Base-by-base conservation (phyloP, 2,888 invertebrate genomes). In the Aricia artaxerxes region DNA sequence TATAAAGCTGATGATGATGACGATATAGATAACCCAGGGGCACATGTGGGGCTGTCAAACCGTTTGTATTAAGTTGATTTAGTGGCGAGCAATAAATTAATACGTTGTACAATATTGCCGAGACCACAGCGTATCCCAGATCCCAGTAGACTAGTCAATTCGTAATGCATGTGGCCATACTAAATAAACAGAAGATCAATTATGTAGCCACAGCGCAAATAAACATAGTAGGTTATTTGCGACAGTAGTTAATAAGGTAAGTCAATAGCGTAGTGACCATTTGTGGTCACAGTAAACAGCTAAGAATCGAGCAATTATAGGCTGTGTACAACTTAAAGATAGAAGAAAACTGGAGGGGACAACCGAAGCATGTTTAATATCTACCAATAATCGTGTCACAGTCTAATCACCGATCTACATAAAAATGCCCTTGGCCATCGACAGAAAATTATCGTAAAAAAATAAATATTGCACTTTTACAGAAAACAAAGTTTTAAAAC, bases 61-160 rank as follows among this genome's bases (percentile, higher is more conserved):
- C 35, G 69, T 69, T 69, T 69, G 69, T 38, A 69, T 69, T 69
- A 69, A 35, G 69, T 38, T 69, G 69, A 69, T 69, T 69, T 38
- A 69, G 11, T 6, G 69, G 35, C 35, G 35, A 9, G 35, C 69
- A 4, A 69, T 69, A 69, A 69, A 69, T 69, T 69, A 69, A 69
- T 69, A 69, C 69, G 69, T 61, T 69, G 69, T 38, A 69, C 35
- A 69, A 38, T 69, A 38, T 69, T 38, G 35, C 69, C 31, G 69
- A 9, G 31, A 35, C 35, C 69, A 69, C 69, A 38, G 16, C 31
- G 11, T 35, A 11, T 69, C 31, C 64, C 60, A 60, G 60, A 61
- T 24, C 9, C 61, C 31, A 35, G 64, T 69, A 64, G 64, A 13
- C 13, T 35, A 69, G 69, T 38, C 31, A 64, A 31, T 64, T 31